A percentile compares a stretch with the other conserved stretches of the same genome.
Evolutionary conservation across 2,797 vertebrate species (phyloP).

Genomic region (Coilia nasus): DNA sequence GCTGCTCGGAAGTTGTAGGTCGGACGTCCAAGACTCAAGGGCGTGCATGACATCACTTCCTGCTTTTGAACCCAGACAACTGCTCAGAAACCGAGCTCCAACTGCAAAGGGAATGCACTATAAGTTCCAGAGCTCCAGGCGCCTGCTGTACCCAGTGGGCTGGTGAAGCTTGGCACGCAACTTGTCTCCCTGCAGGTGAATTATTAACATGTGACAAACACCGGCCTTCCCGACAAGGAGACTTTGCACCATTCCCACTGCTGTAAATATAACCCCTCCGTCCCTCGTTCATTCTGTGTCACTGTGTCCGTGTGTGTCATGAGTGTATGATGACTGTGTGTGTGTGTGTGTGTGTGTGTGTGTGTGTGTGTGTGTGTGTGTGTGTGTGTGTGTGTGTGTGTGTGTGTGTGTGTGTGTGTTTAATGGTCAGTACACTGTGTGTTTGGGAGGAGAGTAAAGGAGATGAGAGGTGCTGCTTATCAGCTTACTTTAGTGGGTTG

Average conservation of each 20-base stretch:
- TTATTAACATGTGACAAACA: conserved; percentile 80
- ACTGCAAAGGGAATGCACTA: background rate
- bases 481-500: no score
- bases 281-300: background rate
- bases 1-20: no score
- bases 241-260: background rate
- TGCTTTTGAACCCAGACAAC: no score
- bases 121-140: background rate
- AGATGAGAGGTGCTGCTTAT: no score
- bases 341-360: conserved; percentile 49
- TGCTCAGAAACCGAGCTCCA: no score
- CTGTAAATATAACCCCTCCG: background rate
- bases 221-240: conserved; percentile 63
- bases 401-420: no score
- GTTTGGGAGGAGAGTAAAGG: no score
- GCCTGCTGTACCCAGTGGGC: background rate
- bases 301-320: conserved; percentile 30
- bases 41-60: no score
- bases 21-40: no score
- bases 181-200: conserved; percentile 57
- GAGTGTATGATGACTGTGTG: conserved; percentile 48
- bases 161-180: conserved; percentile 5
- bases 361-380: background rate
- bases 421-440: no score
- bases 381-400: no score